Conservation (phyloP, 1,140 invertebrate species). For the Rhopalosiphum padi region DNA sequence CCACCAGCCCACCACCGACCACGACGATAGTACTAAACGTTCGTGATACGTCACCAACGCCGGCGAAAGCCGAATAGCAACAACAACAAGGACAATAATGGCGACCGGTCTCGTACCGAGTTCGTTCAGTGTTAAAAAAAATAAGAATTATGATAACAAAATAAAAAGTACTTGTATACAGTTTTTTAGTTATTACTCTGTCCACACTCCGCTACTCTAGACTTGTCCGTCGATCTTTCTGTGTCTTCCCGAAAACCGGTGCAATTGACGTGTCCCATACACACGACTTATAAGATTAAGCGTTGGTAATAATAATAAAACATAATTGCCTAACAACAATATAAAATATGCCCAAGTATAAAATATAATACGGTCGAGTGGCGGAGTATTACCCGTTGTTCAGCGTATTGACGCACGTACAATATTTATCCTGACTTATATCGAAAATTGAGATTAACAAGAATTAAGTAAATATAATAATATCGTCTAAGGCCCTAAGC, state of each 20-base stretch:
- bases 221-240: background rate
- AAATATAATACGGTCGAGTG: background rate
- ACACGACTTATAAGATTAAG: background rate
- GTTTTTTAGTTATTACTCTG: background rate
- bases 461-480: background rate
- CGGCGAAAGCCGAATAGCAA: background rate
- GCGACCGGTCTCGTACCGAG: background rate
- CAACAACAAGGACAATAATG: background rate
- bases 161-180: background rate
- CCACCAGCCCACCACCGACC: background rate
- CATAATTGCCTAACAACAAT: background rate
- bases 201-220: background rate
- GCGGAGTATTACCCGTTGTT: fast-evolving
- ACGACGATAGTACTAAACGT: no score
- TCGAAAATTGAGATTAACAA: background rate
- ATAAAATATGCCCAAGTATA: background rate
- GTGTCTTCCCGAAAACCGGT: background rate
- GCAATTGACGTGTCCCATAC: background rate
- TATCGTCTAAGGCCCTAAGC: background rate
- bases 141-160: background rate
- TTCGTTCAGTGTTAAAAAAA: background rate
- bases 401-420: background rate
- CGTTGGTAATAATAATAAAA: background rate
- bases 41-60: no score
- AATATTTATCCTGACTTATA: background rate